phyloP scores from a whole-genome alignment of 2,113 vertebrate species.

The Junco hyemalis region DNA sequence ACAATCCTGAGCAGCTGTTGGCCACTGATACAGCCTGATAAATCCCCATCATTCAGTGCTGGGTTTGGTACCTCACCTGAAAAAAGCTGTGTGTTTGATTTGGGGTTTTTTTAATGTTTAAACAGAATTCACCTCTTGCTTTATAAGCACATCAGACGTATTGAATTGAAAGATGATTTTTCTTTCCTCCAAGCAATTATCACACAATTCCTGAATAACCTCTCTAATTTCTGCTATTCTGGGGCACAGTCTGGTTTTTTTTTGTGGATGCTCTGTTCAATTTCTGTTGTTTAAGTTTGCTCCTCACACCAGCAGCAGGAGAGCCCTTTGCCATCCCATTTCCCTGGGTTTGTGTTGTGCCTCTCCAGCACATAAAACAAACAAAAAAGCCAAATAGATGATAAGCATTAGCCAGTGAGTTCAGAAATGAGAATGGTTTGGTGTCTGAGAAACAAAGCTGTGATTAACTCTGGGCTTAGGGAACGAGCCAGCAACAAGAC shows the following conservation, averaged over 20 bases:
- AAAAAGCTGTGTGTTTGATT: not conserved
- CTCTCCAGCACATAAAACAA: not conserved
- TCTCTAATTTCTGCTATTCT: not conserved
- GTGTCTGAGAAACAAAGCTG: not conserved
- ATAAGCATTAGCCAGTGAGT: not conserved
- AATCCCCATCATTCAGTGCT: not conserved
- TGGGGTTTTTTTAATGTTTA: not conserved
- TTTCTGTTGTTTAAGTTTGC: not conserved
- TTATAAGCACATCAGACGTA: not conserved
- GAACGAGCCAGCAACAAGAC: not conserved
- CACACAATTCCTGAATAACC: not conserved
- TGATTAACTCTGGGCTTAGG: not conserved
- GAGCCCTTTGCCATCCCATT: not conserved
- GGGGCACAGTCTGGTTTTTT: not conserved
- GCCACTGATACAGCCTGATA: fast-evolving
- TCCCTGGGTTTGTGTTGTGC: not conserved
- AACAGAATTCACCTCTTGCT: not conserved
- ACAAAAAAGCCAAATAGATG: not conserved
- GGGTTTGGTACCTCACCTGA: fast-evolving
- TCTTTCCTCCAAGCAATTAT: not conserved
- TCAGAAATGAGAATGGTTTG: not conserved
- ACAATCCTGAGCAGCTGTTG: not conserved
- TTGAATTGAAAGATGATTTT: not conserved
- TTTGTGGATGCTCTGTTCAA: not conserved
- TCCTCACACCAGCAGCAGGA: not conserved